Evolutionary conservation across 2,797 vertebrate genomes (phyloP), one percentile per base, ranked within the genome.

Genomic region (Muraenolepis orangiensis): DNA sequence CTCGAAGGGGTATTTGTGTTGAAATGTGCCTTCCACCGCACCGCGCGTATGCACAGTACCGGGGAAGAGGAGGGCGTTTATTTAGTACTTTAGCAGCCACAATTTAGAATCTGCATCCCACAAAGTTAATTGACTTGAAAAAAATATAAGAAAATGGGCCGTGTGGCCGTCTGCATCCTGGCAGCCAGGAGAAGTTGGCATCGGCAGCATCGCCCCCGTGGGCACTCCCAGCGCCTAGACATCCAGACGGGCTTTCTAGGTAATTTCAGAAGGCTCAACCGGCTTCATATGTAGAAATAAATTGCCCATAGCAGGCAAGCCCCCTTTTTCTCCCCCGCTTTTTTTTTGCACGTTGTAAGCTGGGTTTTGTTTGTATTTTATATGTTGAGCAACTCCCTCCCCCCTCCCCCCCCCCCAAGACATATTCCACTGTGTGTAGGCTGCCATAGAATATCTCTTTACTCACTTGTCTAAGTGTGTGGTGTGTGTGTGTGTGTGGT

Each of bases 71-170:
- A 75, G 71, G 73, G 82, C 79, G 82, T 85, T 91, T 88, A 82
- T 84, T 91, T 84, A 82, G 88, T 10, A 89, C 78, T 88, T 69
- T 72, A 84, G 85, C 89, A 88, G 90, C 92, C 92, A 92, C 90
- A 86, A 91, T 91, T 90, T 91, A n/a, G 68, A 71, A 78, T 82
- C 85, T 86, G 79, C 80, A 83, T 89, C 87, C 83, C 86, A 51
- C 82, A 87, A 66, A 74, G 64, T 75, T 87, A 90, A 90, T 91
- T 88, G 83, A 81, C 81, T 87, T 77, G 78, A 82, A 82, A 80
- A 77, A 84, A n/a, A 8, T 28, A 79, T 87, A 57, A 83, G 77
- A 89, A 74, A 73, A 75, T 84, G 84, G 85, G 84, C 87, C 84
- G 78, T 66, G n/a, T 14, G 71, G 71, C 32, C 72, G 73, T 72